Conservation (phyloP, 1,140 invertebrate species). For the Yoshiicerus persimilis region DNA sequence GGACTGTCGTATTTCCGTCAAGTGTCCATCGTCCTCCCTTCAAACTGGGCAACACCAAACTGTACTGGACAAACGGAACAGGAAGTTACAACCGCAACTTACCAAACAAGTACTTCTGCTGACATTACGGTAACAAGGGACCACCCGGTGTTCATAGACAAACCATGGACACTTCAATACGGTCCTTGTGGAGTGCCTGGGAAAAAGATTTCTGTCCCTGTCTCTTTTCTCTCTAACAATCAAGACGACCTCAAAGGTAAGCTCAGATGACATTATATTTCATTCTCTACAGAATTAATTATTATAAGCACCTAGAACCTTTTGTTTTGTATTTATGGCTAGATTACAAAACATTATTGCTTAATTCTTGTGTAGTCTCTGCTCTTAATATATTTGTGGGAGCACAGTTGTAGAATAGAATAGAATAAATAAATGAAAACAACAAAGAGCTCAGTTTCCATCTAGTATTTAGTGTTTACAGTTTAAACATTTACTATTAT, state of each 20-base stretch:
- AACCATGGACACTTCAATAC: conserved; percentile 47
- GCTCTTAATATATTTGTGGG: not conserved
- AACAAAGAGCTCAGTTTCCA: too few relatives aligned
- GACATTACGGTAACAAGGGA: conserved; percentile 44
- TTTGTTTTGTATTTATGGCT: not conserved
- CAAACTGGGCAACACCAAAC: conserved; percentile 46
- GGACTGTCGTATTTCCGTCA: conserved; percentile 46
- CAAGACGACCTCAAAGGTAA: conserved; percentile 34
- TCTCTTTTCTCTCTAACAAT: conserved; percentile 42
- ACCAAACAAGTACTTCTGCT: conserved; percentile 36
- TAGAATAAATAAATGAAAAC: not conserved
- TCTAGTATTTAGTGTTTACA: not conserved
- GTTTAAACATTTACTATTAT: not conserved
- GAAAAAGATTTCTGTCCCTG: conserved; percentile 46
- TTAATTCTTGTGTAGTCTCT: not conserved
- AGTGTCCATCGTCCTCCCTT: conserved; percentile 44
- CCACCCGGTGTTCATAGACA: conserved; percentile 47
- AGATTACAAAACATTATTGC: not conserved
- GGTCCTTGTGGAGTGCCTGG: conserved; percentile 47
- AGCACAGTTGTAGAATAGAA: not conserved
- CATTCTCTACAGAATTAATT: not conserved
- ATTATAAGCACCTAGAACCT: too few relatives aligned
- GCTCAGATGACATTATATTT: not conserved
- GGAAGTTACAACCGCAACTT: conserved; percentile 44
- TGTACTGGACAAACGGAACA: conserved; percentile 38